Conservation (phyloP, 2,113 vertebrate species). For the Myiozetetes cayanensis region DNA sequence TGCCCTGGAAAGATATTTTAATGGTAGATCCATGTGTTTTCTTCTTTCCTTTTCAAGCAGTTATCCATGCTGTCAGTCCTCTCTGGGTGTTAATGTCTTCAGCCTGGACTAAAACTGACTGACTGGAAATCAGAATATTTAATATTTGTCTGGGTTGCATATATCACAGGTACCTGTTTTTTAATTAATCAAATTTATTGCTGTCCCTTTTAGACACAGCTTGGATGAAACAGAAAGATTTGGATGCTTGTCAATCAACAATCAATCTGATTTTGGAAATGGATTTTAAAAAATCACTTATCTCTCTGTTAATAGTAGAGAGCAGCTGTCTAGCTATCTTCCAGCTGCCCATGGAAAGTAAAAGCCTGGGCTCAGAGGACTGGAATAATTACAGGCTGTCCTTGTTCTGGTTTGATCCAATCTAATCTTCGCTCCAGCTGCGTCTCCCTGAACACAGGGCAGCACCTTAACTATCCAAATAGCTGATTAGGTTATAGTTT, state of each 20-base stretch:
- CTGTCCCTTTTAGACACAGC: neutral
- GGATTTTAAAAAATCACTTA: neutral
- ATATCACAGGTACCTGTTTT: neutral
- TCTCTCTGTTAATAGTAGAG: neutral
- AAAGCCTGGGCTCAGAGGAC: neutral
- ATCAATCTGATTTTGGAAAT: neutral
- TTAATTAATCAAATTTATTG: neutral
- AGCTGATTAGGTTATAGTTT: neutral
- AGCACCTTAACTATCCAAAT: neutral
- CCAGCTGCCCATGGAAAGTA: neutral
- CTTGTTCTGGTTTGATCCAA: neutral
- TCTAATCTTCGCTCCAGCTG: neutral
- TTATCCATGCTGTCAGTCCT: neutral
- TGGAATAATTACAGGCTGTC: neutral
- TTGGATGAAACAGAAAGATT: neutral
- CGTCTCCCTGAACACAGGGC: neutral
- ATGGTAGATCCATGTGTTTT: neutral
- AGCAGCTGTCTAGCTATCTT: neutral
- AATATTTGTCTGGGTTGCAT: neutral
- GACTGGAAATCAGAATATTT: neutral
- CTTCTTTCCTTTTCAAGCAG: neutral
- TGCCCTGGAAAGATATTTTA: neutral
- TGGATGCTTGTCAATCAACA: neutral
- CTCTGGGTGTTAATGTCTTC: neutral
- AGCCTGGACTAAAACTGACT: neutral